Conservation (phyloP, 2,888 invertebrate genomes). For the Rhagium mordax region DNA sequence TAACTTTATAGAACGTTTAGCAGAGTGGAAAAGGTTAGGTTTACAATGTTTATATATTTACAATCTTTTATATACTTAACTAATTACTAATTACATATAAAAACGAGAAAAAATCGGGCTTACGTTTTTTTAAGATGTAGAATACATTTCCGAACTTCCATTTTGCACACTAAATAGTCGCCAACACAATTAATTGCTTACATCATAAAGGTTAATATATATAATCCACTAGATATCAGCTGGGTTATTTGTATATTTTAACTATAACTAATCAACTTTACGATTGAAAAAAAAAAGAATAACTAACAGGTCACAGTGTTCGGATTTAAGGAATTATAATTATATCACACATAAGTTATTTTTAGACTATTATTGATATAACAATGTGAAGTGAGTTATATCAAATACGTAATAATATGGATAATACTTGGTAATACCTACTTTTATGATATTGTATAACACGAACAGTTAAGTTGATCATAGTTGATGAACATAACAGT, state of each 20-base stretch:
- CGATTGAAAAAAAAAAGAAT: neutral
- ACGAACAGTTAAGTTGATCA: neutral
- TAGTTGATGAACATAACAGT: neutral
- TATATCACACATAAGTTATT: conserved; percentile 29
- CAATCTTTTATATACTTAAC: neutral
- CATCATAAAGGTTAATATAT: conserved; percentile 14
- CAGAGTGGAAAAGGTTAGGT: too few species aligned
- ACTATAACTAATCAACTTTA: neutral
- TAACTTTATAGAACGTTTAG: too few species aligned
- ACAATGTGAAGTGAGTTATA: conserved; percentile 29
- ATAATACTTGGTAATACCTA: neutral
- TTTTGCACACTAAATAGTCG: neutral
- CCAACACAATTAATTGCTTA: neutral
- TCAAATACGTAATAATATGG: conserved; percentile 12
- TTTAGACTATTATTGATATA: conserved; percentile 45
- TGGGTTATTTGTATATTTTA: neutral
- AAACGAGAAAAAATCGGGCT: neutral
- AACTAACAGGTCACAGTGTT: neutral
- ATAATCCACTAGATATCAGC: neutral
- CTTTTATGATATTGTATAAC: too few species aligned
- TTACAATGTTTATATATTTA: neutral
- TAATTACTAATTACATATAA: neutral
- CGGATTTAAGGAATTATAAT: neutral
- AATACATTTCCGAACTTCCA: conserved; percentile 8
- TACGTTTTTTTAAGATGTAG: conserved; percentile 10